phyloP scores from a whole-genome alignment of 2,113 vertebrate genomes.

The Eulemur rufifrons region DNA sequence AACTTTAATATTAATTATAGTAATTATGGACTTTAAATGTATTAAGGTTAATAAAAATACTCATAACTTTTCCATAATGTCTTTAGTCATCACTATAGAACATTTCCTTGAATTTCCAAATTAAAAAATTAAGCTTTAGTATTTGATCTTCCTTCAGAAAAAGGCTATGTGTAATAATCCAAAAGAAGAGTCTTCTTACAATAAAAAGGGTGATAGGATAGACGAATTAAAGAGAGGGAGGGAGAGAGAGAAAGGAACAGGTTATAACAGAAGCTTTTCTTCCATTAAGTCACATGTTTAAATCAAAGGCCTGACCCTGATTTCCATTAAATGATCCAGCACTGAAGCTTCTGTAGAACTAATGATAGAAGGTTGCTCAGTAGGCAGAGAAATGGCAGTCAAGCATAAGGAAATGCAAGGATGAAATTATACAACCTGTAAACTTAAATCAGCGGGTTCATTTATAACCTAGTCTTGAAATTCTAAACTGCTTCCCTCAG shows the following conservation, averaged over 20 bases:
- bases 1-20: not conserved
- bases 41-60: conserved; percentile 14
- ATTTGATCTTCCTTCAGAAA: conserved; percentile 29
- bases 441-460: conserved; percentile 20
- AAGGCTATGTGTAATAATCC: not conserved
- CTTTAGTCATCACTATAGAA: not conserved
- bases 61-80: conserved; percentile 36
- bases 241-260: not conserved
- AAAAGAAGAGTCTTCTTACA: not conserved
- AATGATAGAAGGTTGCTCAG: not conserved
- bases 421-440: not conserved
- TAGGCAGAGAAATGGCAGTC: conserved; percentile 11
- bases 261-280: not conserved
- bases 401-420: not conserved
- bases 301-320: not conserved
- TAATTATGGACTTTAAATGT: conserved; percentile 50
- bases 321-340: conserved; percentile 15
- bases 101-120: not conserved
- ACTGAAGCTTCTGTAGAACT: not conserved
- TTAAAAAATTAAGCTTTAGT: not conserved
- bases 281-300: not conserved
- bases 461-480: not conserved
- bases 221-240: not conserved
- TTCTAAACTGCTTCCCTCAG: not conserved
- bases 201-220: not conserved